These are phyloP conservation scores for Eupithecia exiguata DNA, from an alignment of 2,888 invertebrate genomes.

Conservation along the genomic window DNA sequence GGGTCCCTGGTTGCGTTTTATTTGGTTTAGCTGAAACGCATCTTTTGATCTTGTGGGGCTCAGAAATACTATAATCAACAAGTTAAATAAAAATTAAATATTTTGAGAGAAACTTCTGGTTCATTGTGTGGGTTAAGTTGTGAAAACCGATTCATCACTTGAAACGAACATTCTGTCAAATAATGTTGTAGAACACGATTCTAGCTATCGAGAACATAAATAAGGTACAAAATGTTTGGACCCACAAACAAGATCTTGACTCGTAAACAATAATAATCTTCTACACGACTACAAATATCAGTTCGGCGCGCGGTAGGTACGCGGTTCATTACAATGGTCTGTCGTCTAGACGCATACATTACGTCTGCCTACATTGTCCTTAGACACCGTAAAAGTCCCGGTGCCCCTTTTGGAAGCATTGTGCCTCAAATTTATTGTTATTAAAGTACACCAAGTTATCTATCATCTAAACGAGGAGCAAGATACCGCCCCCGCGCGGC, in stretches of 20 bases:
- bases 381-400: slow-evolving; percentile 40
- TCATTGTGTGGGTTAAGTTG: neutral
- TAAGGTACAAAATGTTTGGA: neutral
- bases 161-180: slow-evolving; percentile 6
- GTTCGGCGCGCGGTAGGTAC: neutral
- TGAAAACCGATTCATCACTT: neutral
- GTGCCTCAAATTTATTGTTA: slow-evolving; percentile 44
- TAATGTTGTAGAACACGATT: slow-evolving; percentile 9
- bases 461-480: slow-evolving; percentile 46
- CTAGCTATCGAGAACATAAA: slow-evolving; percentile 9
- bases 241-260: neutral
- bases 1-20: neutral
- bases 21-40: neutral
- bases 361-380: slow-evolving; percentile 40
- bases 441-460: slow-evolving; percentile 42
- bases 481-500: slow-evolving; percentile 32
- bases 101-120: neutral
- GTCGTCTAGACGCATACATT: slow-evolving; percentile 44
- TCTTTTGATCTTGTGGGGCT: neutral
- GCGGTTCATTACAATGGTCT: slow-evolving; percentile 17
- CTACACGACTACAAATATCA: neutral
- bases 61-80: neutral
- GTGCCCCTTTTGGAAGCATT: slow-evolving; percentile 34
- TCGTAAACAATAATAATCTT: slow-evolving; percentile 16
- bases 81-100: no score